Evolutionary conservation across 2,888 invertebrate species (phyloP).

Genomic region (Heliothis peltigera): DNA sequence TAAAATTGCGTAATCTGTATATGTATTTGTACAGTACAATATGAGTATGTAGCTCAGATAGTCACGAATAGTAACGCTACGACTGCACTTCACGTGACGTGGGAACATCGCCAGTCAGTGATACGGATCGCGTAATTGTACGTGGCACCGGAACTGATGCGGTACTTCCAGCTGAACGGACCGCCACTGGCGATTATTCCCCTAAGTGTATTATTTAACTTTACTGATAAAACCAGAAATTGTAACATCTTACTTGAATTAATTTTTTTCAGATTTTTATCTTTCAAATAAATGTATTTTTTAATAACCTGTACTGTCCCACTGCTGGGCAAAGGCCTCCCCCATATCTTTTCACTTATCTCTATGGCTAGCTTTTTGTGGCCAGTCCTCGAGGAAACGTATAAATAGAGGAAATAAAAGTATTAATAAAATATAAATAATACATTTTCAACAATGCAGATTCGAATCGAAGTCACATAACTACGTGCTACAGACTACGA

Average conservation of each 20-base stretch:
- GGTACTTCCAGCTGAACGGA: conserved; percentile 10
- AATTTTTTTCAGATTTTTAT: too few relatives aligned
- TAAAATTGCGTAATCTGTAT: too few relatives aligned
- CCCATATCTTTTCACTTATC: too few relatives aligned
- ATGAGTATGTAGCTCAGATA: too few relatives aligned
- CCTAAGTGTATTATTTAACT: conserved; percentile 14
- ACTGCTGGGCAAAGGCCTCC: too few relatives aligned
- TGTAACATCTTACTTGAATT: not conserved
- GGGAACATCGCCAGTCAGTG: conserved; percentile 13
- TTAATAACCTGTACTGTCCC: too few relatives aligned
- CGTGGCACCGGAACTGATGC: conserved; percentile 38
- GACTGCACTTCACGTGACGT: not conserved
- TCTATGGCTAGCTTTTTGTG: too few relatives aligned
- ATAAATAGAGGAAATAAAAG: too few relatives aligned
- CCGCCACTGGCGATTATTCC: conserved; percentile 2
- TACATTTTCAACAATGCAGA: conserved; percentile 21
- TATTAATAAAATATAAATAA: too few relatives aligned
- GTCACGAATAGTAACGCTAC: not conserved
- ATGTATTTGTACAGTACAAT: too few relatives aligned
- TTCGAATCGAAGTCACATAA: conserved; percentile 25
- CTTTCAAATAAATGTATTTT: too few relatives aligned
- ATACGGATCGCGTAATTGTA: conserved; percentile 38
- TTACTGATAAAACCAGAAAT: not conserved
- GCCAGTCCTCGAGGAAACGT: too few relatives aligned
- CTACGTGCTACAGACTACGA: conserved; percentile 29